Base-by-base conservation (phyloP, 2,797 vertebrate genomes). In the Glossophaga mutica region DNA sequence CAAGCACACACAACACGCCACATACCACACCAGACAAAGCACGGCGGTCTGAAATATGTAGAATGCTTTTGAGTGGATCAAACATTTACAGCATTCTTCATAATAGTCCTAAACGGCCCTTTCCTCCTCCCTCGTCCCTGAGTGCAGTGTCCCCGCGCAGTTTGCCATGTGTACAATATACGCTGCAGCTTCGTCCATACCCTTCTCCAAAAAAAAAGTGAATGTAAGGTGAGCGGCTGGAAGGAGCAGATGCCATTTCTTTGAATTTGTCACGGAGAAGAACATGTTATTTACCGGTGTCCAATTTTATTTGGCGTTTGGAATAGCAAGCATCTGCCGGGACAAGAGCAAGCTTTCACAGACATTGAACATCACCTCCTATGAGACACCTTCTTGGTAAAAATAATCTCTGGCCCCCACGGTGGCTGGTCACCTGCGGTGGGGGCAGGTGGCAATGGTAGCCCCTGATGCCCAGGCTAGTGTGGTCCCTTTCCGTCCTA, bases 291-390 rank as follows among this genome's bases (percentile, higher is more conserved):
- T 92, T 92, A 73, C 50, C 44, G 65, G 89, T 52, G 42, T 94
- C 46, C 86, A 77, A 46, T 95, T 96, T 96, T 76, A 76, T 87
- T 55, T 92, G 88, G 79, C 78, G 85, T 95, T 92, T 84, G 91
- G 57, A 91, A 83, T 44, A 94, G 85, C 87, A 91, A 79, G 48
- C 34, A 42, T 87, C 82, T 90, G 96, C 83, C n/a, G 29, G 78
- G 42, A 87, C 24, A 86, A 81, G 85, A 79, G 37, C n/a, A 94
- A 77, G 59, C 34, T 77, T 76, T 79, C 26, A 21, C 14, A 90
- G 67, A 85, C 44, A 42, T 87, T 82, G 55, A 87, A 85, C 10
- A 42, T 50, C 34, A 50, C 85, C 29, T 55, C 26, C 34, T 68
- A 89, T 3, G 86, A 82, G 50, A 39, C 4, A 50, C 12, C 70